phyloP scores from a whole-genome alignment of 2,888 invertebrate species.

The Agonum fuliginosum region DNA sequence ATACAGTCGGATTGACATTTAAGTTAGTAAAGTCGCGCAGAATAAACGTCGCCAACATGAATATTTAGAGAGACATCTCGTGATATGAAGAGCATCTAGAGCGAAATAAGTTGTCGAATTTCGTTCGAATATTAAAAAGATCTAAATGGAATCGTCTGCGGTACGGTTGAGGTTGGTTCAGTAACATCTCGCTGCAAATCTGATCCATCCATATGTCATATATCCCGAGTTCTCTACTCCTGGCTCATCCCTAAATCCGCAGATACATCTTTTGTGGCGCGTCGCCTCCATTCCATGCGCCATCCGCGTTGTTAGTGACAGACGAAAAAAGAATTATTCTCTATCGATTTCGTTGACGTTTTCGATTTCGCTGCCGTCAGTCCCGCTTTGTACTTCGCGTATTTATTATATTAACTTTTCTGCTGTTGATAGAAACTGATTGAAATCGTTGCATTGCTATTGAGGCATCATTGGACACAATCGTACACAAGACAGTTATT shows the following conservation, averaged over 20 bases:
- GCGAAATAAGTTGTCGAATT: too few relatives aligned
- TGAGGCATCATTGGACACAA: too few relatives aligned
- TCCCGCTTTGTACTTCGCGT: not conserved
- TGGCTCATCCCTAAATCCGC: not conserved
- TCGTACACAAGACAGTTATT: not conserved
- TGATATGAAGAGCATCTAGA: not conserved
- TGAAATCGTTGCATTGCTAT: conserved; percentile 9
- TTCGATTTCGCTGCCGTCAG: conserved; percentile 18
- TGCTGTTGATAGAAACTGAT: too few relatives aligned
- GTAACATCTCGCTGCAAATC: not conserved
- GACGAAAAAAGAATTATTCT: conserved; percentile 31
- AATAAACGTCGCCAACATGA: too few relatives aligned
- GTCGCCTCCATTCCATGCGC: not conserved
- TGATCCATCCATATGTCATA: not conserved
- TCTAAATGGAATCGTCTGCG: not conserved
- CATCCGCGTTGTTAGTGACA: conserved; percentile 12
- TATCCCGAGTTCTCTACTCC: not conserved
- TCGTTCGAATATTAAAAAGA: too few relatives aligned
- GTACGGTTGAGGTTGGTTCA: not conserved
- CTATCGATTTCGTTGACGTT: conserved; percentile 31
- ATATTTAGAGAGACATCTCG: too few relatives aligned
- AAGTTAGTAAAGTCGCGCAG: too few relatives aligned
- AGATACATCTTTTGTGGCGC: conserved; percentile 15
- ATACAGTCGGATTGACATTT: too few relatives aligned
- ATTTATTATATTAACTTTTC: conserved; percentile 43